Percentiles rank a stretch among this genome's conserved stretches.
Evolutionary conservation across 2,113 vertebrate genomes (phyloP).

Genomic region (Gallinago jamesoni): DNA sequence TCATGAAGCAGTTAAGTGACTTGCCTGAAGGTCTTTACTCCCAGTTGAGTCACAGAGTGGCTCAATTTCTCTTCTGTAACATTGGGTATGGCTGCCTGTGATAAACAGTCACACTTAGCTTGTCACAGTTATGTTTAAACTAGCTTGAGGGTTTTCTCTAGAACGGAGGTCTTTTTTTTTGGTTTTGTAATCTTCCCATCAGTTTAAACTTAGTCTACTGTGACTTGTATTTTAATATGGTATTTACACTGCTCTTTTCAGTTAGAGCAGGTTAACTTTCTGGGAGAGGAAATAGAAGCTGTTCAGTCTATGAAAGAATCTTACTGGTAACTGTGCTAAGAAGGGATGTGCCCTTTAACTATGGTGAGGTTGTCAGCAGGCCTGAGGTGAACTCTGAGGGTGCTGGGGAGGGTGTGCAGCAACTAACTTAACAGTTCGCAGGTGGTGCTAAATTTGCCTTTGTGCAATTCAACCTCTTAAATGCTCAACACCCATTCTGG

Average conservation of each 20-base stretch:
- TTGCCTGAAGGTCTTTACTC: not conserved
- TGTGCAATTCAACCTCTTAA: not conserved
- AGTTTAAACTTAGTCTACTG: not conserved
- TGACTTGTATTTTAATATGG: not conserved
- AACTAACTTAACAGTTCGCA: not conserved
- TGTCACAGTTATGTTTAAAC: not conserved
- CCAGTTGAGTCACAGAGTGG: not conserved
- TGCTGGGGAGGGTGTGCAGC: not conserved
- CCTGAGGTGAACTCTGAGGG: not conserved
- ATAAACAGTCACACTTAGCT: not conserved
- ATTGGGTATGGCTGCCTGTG: not conserved
- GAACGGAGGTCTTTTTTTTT: not conserved
- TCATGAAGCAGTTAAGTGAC: not conserved
- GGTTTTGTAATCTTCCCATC: not conserved
- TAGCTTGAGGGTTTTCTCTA: not conserved
- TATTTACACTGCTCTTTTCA: not conserved
- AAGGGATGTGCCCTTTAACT: not conserved
- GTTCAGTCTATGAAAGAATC: not conserved
- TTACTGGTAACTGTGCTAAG: not conserved
- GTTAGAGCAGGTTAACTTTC: not conserved
- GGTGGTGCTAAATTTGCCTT: not conserved
- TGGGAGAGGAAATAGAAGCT: not conserved
- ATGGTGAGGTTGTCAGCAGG: not conserved
- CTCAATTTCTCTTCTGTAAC: not conserved
- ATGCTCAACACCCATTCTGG: not conserved